Percentiles rank a stretch among this genome's conserved stretches.
Evolutionary conservation across 53 echinoderm and acorn worm genomes (phyloP).

Genomic region (Antedon mediterranea): DNA sequence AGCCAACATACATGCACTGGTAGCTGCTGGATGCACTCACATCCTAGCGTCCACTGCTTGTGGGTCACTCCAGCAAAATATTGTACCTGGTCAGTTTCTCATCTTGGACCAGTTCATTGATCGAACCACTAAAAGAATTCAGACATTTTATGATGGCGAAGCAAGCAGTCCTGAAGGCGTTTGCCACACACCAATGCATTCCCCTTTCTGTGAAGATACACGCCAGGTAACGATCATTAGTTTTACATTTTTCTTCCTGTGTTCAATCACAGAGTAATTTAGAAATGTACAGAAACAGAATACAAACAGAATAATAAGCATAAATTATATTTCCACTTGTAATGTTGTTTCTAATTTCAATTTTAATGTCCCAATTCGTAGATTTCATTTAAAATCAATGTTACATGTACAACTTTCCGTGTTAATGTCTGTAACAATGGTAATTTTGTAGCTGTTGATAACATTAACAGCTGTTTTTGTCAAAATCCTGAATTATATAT

Average conservation of each 20-base stretch:
- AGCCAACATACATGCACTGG: conserved; percentile 70
- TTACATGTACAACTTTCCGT: too few relatives aligned
- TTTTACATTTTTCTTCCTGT: background rate
- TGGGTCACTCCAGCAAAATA: conserved; percentile 65
- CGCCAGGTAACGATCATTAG: conserved; percentile 26
- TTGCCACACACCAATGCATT: conserved; percentile 64
- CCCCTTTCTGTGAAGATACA: conserved; percentile 66
- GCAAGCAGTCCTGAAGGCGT: conserved; percentile 49
- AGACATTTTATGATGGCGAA: conserved; percentile 70
- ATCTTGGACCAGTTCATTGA: conserved; percentile 89
- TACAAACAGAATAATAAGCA: too few relatives aligned
- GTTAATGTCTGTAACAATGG: too few relatives aligned
- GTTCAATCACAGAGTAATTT: too few relatives aligned
- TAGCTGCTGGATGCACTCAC: conserved; percentile 63
- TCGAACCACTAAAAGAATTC: conserved; percentile 59
- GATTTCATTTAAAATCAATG: too few relatives aligned
- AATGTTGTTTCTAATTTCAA: too few relatives aligned
- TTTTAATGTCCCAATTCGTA: too few relatives aligned
- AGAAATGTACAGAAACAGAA: too few relatives aligned
- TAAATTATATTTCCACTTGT: too few relatives aligned
- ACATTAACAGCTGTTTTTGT: too few relatives aligned
- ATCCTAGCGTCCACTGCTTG: conserved; percentile 85
- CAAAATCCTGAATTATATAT: too few relatives aligned
- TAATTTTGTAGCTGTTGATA: too few relatives aligned
- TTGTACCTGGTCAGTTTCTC: conserved; percentile 69